Base-by-base conservation (phyloP, 2,888 invertebrate species). In the Ganaspis brasiliensis region DNA sequence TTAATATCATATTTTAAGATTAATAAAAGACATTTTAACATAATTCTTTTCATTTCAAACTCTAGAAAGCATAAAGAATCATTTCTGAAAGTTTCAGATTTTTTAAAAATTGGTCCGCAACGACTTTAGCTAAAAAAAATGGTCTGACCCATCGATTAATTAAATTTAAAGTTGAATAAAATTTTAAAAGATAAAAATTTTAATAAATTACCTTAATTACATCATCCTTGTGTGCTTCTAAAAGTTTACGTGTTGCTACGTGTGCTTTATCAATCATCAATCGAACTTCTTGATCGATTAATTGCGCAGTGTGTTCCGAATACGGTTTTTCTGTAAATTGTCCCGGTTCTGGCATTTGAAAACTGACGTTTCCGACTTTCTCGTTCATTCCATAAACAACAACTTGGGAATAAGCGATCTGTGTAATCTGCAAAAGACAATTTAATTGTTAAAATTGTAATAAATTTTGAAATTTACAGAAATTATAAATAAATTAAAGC, bases 301-400 rank as follows among this genome's bases (percentile, higher is more conserved):
- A 89, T 90, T 98, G 98, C 0, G 99, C 99, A 0, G 99, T 99
- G 86, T 96, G 95, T 92, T 99, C 99, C 0, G 99, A 99, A 92
- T 99, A 99, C 0, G 99, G 99, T 91, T 99, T 99, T 83, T 98
- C 97, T 77, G 98, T 95, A 94, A 98, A 96, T 86, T 99, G 99
- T 0, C 99, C 99, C 0, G 96, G 96, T 85, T 97, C 96, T 0
- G 98, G 98, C 94, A 97, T 95, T 90, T 99, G 97, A 89, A 99
- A 99, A 67, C 99, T 99, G 0, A 99, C 95, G 88, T 99, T 98
- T 0, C 99, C 99, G 0, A 99, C 96, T 92, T 97, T 98, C 26
- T 97, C 94, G 89, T 98, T 99, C 99, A 99, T 99, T 81, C 99
- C 99, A 89, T 96, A 99, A 87, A 98, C 97, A 0, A 98, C 98